Evolutionary conservation across 2,113 vertebrate genomes (phyloP).

Genomic region (Haplochromis burtoni): DNA sequence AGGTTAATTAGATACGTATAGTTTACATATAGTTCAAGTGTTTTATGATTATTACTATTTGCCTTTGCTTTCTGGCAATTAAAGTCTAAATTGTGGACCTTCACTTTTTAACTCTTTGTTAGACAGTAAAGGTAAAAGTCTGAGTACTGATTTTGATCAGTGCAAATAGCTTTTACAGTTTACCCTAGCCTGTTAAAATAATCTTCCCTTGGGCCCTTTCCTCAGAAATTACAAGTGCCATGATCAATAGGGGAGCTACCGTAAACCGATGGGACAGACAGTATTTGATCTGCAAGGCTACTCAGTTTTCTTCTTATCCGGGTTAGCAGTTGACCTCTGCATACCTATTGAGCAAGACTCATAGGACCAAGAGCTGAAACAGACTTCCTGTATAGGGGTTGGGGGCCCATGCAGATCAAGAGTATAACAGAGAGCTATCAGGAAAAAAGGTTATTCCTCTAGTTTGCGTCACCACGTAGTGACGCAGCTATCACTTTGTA

Average conservation of each 20-base stretch:
- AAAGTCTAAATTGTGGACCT: not conserved
- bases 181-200: not conserved
- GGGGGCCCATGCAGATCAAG: not conserved
- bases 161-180: not conserved
- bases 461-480: not conserved
- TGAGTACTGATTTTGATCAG: not conserved
- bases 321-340: not conserved
- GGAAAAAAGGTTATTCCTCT: not conserved
- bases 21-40: not conserved
- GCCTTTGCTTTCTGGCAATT: not conserved
- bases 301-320: not conserved
- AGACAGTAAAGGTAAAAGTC: not conserved
- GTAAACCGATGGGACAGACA: not conserved
- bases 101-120: not conserved
- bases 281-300: not conserved
- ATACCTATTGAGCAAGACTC: not conserved
- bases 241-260: not conserved
- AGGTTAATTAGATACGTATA: not conserved
- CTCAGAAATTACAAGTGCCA: not conserved
- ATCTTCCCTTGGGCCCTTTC: not conserved
- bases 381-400: not conserved
- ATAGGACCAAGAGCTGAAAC: not conserved
- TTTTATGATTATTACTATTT: not conserved
- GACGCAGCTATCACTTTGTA: not conserved
- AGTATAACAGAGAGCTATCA: not conserved